Conservation (phyloP, 2,888 invertebrate species). For the Leptinotarsa peninsularis region DNA sequence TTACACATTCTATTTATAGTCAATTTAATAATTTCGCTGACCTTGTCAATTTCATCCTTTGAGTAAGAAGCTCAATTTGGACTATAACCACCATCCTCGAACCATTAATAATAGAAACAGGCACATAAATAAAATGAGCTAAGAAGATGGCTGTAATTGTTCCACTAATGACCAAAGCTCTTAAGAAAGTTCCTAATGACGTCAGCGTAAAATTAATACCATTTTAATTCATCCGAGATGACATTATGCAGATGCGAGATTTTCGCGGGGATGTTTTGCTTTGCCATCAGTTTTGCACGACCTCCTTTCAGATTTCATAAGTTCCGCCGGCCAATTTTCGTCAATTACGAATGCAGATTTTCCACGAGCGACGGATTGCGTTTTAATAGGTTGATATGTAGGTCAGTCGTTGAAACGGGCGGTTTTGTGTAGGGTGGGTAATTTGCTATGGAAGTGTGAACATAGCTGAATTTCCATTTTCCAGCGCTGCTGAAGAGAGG, state of each 20-base stretch:
- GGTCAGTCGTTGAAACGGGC: conserved; percentile 7
- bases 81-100: neutral
- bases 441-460: conserved; percentile 4
- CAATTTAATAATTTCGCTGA: neutral
- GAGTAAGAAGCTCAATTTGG: neutral
- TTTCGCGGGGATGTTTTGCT: conserved; percentile 34
- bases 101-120: conserved; percentile 26
- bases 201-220: conserved; percentile 52
- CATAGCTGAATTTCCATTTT: neutral
- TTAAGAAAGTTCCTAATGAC: conserved; percentile 43
- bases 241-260: conserved; percentile 40
- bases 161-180: conserved; percentile 39
- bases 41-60: neutral
- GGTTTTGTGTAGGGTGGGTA: conserved; percentile 7
- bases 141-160: conserved; percentile 38
- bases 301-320: conserved; percentile 31
- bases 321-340: conserved; percentile 27
- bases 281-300: conserved; percentile 23
- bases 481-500: neutral
- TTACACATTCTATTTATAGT: too few species aligned
- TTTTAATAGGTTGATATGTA: conserved; percentile 10
- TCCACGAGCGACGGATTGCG: conserved; percentile 15
- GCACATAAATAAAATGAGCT: conserved; percentile 30
- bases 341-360: conserved; percentile 20
- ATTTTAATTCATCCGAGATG: conserved; percentile 49